Evolutionary conservation across 1,140 invertebrate genomes (phyloP).

Genomic region (Monochamus saltuarius): DNA sequence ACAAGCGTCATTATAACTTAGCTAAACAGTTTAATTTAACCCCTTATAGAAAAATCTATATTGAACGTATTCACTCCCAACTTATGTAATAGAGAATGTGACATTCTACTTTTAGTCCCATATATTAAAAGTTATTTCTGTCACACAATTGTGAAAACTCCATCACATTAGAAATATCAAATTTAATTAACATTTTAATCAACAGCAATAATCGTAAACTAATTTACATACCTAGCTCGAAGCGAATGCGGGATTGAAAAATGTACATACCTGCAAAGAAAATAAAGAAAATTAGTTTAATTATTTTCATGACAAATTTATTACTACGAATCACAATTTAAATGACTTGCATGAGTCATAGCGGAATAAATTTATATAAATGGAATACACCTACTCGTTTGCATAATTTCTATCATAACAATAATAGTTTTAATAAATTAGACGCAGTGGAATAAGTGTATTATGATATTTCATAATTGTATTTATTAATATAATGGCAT

Average conservation of each 20-base stretch:
- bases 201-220: slow-evolving; percentile 13
- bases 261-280: slow-evolving; percentile 21
- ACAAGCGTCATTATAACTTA: no score
- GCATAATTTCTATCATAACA: slow-evolving; percentile 15
- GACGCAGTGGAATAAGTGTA: no score
- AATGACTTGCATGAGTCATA: slow-evolving; percentile 15
- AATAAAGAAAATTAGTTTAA: slow-evolving; percentile 21
- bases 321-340: slow-evolving; percentile 20
- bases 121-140: no score
- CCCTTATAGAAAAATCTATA: no score
- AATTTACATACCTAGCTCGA: slow-evolving; percentile 18
- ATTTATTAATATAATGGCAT: no score
- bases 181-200: slow-evolving; percentile 19
- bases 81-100: no score
- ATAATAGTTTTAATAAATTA: no score
- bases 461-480: no score
- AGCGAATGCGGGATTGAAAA: slow-evolving; percentile 2
- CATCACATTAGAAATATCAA: slow-evolving; percentile 8
- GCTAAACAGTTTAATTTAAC: no score
- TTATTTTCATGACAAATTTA: slow-evolving; percentile 23
- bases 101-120: no score
- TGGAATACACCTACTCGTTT: slow-evolving; percentile 18
- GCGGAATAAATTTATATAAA: slow-evolving; percentile 13
- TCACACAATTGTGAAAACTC: no score
- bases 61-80: no score